These are phyloP conservation scores for Lepus americanus DNA, from an alignment of 2,113 vertebrate genomes.

Conservation along the genomic window DNA sequence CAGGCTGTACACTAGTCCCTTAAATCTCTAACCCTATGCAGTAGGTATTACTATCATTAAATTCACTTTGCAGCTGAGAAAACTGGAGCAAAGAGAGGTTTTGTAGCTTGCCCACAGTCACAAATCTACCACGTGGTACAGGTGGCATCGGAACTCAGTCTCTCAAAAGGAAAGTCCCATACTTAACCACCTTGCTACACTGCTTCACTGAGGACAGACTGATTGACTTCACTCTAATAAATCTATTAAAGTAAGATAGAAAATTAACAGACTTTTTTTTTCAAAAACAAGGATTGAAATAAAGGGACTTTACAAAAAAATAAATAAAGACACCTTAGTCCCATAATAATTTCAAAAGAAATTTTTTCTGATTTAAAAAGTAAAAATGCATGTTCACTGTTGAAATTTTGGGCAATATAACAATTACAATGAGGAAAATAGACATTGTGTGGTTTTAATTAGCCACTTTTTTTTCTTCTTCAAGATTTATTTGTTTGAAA, in stretches of 20 bases:
- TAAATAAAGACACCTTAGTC: neutral
- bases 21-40: neutral
- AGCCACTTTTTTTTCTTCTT: neutral
- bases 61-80: neutral
- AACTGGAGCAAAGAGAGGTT: constrained; percentile 12
- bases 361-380: constrained; percentile 25
- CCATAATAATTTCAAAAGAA: constrained; percentile 15
- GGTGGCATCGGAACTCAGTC: neutral
- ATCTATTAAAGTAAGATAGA: neutral
- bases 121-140: neutral
- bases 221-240: neutral
- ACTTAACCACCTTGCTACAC: neutral
- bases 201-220: neutral
- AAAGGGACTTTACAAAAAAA: constrained; percentile 34
- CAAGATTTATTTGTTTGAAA: too few species aligned
- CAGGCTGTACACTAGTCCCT: neutral
- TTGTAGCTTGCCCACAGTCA: neutral
- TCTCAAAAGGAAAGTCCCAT: neutral
- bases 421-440: constrained; percentile 12
- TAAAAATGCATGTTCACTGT: constrained; percentile 39
- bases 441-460: constrained; percentile 26
- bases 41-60: neutral
- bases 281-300: constrained; percentile 13
- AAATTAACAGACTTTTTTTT: neutral
- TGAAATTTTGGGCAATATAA: neutral